phyloP scores from a whole-genome alignment of 2,888 invertebrate species.

The Diploptera punctata region DNA sequence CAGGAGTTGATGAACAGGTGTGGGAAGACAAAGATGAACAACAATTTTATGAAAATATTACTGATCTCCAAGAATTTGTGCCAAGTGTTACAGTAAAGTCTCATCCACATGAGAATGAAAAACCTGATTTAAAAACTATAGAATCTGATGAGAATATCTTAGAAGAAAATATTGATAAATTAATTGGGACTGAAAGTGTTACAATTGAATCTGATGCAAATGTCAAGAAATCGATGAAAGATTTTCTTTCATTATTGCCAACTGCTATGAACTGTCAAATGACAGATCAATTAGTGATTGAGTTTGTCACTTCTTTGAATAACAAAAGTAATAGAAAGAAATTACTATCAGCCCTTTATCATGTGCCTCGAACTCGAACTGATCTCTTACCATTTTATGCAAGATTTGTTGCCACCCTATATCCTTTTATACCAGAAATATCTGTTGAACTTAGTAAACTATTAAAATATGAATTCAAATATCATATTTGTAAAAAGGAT shows the following conservation, averaged over 20 bases:
- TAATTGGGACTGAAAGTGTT: conserved; percentile 58
- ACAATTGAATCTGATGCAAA: conserved; percentile 63
- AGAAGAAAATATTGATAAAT: conserved; percentile 54
- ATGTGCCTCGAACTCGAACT: conserved; percentile 90
- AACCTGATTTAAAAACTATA: too few relatives aligned
- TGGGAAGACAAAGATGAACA: conserved; percentile 98
- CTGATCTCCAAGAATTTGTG: conserved; percentile 84
- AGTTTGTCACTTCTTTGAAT: conserved; percentile 92
- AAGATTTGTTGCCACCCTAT: conserved; percentile 89
- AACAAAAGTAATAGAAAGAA: conserved; percentile 93
- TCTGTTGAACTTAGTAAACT: conserved; percentile 85
- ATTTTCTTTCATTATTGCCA: conserved; percentile 84
- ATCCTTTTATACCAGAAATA: conserved; percentile 90
- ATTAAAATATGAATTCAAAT: conserved; percentile 93
- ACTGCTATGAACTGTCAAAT: conserved; percentile 95
- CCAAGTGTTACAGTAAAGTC: neutral
- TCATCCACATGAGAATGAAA: neutral
- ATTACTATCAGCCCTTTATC: conserved; percentile 84
- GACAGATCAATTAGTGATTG: conserved; percentile 93
- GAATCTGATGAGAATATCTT: conserved; percentile 61
- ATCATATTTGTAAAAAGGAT: conserved; percentile 87
- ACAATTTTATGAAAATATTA: conserved; percentile 90
- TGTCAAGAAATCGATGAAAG: conserved; percentile 73
- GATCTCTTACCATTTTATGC: conserved; percentile 95
- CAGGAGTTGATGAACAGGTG: conserved; percentile 46